phyloP scores from a whole-genome alignment of 1,140 invertebrate species.

The Ceratina calcarata region DNA sequence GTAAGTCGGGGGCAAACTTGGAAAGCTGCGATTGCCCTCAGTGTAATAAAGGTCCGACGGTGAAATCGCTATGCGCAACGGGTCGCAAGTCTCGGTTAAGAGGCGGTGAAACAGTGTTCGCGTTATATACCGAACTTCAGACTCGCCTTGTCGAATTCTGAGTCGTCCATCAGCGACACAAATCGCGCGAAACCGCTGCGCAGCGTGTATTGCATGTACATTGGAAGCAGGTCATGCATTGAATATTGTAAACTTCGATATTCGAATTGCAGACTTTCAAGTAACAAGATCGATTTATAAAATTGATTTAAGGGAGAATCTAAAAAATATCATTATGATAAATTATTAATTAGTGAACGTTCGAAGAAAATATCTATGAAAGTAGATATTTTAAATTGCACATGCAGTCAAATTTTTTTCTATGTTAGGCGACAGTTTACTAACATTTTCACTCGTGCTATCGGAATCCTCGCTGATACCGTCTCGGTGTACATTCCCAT shows the following conservation, averaged over 20 bases:
- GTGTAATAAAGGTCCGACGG: slow-evolving; percentile 4
- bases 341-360: too few species aligned
- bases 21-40: not conserved
- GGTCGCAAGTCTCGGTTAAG: not conserved
- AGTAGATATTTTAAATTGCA: too few species aligned
- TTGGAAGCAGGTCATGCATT: not conserved
- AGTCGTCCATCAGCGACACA: not conserved
- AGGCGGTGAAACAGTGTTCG: not conserved
- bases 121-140: not conserved
- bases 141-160: slow-evolving; percentile 1
- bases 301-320: too few species aligned
- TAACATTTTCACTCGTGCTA: too few species aligned
- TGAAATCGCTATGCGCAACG: not conserved
- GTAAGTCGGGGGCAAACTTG: slow-evolving; percentile 7
- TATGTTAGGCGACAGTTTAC: too few species aligned
- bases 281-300: not conserved
- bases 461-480: not conserved
- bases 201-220: not conserved
- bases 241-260: not conserved
- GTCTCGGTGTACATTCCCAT: not conserved
- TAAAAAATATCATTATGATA: too few species aligned
- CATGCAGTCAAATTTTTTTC: too few species aligned
- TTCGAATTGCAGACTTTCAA: not conserved
- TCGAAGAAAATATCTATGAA: too few species aligned
- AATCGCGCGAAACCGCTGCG: not conserved